phyloP scores from a whole-genome alignment of 2,113 vertebrate genomes.

The Tyto alba region DNA sequence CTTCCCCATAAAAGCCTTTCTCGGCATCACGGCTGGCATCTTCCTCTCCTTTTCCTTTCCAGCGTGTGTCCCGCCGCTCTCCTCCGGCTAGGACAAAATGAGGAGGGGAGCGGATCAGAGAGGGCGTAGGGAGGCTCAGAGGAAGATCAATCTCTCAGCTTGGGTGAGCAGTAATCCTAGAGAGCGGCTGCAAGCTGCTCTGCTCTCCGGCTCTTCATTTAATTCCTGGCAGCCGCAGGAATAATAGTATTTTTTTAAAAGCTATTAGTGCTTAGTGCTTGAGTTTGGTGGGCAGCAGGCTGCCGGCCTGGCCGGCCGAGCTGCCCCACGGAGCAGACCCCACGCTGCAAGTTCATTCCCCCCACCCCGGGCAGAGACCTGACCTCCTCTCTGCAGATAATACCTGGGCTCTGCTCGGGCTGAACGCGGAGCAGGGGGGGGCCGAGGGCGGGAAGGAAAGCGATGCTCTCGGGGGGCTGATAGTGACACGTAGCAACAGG shows the following conservation, averaged over 20 bases:
- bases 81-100: neutral
- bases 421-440: neutral
- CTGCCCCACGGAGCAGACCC: neutral
- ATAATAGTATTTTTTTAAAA: neutral
- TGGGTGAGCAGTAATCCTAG: constrained; percentile 28
- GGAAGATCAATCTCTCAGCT: neutral
- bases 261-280: neutral
- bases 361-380: neutral
- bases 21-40: neutral
- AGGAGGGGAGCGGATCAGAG: neutral
- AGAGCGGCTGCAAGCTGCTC: constrained; percentile 37
- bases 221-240: neutral
- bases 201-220: neutral
- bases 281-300: neutral
- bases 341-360: neutral
- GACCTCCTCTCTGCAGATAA: neutral
- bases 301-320: neutral
- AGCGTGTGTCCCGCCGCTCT: neutral
- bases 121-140: neutral
- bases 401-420: neutral
- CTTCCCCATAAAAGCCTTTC: neutral
- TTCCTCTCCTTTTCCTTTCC: neutral
- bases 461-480: neutral
- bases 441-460: neutral
- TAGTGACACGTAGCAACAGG: neutral